phyloP scores from a whole-genome alignment of 2,888 invertebrate genomes.

The Sesamia inferens region DNA sequence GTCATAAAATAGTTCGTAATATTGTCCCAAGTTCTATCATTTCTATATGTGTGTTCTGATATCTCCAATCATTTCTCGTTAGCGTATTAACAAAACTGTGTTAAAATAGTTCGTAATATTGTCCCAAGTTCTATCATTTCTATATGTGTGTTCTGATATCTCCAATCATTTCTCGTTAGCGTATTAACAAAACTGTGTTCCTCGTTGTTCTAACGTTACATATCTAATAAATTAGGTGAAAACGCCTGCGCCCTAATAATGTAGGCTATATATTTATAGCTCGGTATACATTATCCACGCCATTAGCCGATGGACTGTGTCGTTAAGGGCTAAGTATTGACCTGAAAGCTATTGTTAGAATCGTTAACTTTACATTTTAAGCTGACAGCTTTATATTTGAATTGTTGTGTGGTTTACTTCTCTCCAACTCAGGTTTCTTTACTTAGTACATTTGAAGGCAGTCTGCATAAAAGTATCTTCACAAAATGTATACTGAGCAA shows the following conservation, averaged over 20 bases:
- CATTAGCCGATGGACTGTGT: conserved; percentile 79
- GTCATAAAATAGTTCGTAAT: conserved; percentile 25
- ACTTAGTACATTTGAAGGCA: conserved; percentile 6
- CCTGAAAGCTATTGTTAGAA: conserved; percentile 80
- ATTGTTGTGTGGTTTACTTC: conserved; percentile 14
- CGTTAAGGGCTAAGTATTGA: conserved; percentile 80
- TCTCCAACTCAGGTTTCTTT: conserved; percentile 17
- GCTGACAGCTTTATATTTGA: conserved; percentile 32
- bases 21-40: conserved; percentile 19
- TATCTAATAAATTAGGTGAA: conserved; percentile 64
- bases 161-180: conserved; percentile 20
- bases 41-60: conserved; percentile 5
- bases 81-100: conserved; percentile 9
- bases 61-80: conserved; percentile 21
- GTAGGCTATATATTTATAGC: conserved; percentile 81
- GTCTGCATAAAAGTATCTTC: conserved; percentile 18
- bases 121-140: no score
- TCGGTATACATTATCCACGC: conserved; percentile 79
- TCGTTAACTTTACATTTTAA: conserved; percentile 56
- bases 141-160: background rate
- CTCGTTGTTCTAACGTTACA: conserved; percentile 22
- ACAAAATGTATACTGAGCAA: conserved; percentile 18
- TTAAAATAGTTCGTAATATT: no score
- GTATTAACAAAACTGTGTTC: conserved; percentile 12
- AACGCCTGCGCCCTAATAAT: conserved; percentile 70